Evolutionary conservation across 1,140 invertebrate genomes (phyloP), one percentile per base, ranked within the genome.

Genomic region (Drosophila mauritiana): DNA sequence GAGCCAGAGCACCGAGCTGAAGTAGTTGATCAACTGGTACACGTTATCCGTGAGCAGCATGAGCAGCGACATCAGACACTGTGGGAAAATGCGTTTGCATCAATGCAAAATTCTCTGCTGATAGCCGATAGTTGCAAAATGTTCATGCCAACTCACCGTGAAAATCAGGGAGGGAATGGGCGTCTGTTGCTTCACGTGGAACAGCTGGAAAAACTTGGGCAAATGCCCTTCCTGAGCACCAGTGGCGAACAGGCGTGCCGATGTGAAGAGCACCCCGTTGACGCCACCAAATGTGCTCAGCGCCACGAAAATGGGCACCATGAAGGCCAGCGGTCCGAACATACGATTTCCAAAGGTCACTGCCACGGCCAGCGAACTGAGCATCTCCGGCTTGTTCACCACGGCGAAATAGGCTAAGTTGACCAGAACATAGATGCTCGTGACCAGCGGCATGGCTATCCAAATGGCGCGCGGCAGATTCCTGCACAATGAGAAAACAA

Each of bases 381-480:
- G 92, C 93, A 98, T 96, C 92, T 98, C 97, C 10, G 94, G 93
- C 37, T 96, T 95, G 12, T 95, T 94, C 15, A 98, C 94, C 3
- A 97, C 97, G 2, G 96, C 95, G 90, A 98, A 98, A 92, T 98
- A 98, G 13, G 97, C 97, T 58, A 98, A 93, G 93, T 98, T 98
- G 1, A 97, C 96, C 64, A 98, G 92, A 13, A 97, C 96, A 93
- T 98, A 98, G 45, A 98, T 95, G 22, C 94, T 92, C 0, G 97
- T 98, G 27, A 98, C 97, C 74, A 97, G 93, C 0, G 96, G 96
- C 93, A 98, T 94, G 7, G 96, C 97, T 78, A 98, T 97, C 94
- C 95, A 97, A 86, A 98, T 97, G 3, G 97, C 97, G 27, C 96
- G 94, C 7, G 97, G 97, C 22, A 97, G 93, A 93, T 98, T 97